These are phyloP conservation scores for Mesembrinibis cayennensis DNA, from an alignment of 2,113 vertebrate species.

Conservation along the genomic window DNA sequence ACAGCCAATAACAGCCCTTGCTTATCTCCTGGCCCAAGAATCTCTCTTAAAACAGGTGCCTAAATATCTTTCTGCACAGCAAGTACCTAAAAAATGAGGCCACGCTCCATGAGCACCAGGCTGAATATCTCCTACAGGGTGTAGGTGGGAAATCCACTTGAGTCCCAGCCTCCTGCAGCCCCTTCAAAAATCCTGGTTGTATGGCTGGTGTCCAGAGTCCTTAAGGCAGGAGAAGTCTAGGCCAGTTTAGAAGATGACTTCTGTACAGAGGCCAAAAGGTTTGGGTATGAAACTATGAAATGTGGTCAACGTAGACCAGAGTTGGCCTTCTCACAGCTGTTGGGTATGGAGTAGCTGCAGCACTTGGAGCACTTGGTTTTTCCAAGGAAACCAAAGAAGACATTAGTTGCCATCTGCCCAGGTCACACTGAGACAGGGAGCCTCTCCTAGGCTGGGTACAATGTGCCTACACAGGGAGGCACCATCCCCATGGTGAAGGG, in stretches of 20 bases:
- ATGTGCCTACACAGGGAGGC: not conserved
- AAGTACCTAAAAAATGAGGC: not conserved
- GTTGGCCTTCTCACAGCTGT: not conserved
- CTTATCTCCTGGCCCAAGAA: not conserved
- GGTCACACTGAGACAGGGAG: not conserved
- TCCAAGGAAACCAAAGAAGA: not conserved
- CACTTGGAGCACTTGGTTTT: not conserved
- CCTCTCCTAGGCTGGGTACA: not conserved
- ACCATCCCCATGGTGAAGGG: not conserved
- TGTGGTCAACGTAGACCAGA: rapidly evolving
- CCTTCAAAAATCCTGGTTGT: not conserved
- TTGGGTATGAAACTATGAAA: not conserved
- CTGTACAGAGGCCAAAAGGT: not conserved
- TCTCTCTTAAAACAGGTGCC: not conserved
- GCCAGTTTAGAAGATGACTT: not conserved
- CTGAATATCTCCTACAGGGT: not conserved
- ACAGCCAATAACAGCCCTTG: not conserved
- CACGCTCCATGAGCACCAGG: not conserved
- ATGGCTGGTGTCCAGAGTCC: not conserved
- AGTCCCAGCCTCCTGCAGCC: not conserved
- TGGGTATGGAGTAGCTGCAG: not conserved
- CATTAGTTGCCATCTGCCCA: not conserved
- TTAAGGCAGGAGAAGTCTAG: not conserved
- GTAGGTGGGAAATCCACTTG: not conserved
- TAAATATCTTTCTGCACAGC: not conserved